phyloP scores from a whole-genome alignment of 2,888 invertebrate genomes.

The Ferdinandea cuprea region DNA sequence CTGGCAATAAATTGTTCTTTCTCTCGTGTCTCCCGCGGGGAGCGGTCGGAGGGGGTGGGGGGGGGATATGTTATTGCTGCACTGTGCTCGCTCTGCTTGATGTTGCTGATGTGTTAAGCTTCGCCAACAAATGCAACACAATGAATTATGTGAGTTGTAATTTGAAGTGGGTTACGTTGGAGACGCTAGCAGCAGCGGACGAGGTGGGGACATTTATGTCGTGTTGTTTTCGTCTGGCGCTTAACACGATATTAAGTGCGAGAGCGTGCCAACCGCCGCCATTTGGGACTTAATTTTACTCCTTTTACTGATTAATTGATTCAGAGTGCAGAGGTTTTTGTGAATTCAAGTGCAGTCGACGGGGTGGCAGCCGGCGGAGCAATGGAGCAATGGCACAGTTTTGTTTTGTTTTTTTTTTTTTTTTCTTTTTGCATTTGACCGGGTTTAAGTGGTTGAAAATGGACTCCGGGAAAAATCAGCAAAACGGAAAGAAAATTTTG shows the following conservation, averaged over 20 bases:
- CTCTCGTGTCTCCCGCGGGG: slow-evolving; percentile 40
- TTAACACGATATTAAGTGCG: slow-evolving; percentile 62
- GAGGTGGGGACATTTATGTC: slow-evolving; percentile 18
- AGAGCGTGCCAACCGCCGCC: slow-evolving; percentile 1
- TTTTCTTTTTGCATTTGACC: too few relatives aligned
- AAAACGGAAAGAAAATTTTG: too few relatives aligned
- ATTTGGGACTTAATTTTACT: slow-evolving; percentile 43
- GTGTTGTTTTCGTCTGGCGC: slow-evolving; percentile 56
- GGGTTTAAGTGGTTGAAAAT: too few relatives aligned
- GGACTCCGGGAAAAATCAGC: too few relatives aligned
- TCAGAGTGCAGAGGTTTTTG: slow-evolving; percentile 9
- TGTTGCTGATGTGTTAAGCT: slow-evolving; percentile 65
- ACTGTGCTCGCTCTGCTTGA: slow-evolving; percentile 23
- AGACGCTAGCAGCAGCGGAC: slow-evolving; percentile 3
- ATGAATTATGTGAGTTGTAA: slow-evolving; percentile 69
- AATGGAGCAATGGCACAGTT: too few relatives aligned
- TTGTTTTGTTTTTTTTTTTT: too few relatives aligned
- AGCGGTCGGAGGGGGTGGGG: too few relatives aligned
- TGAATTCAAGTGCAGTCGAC: slow-evolving; percentile 40
- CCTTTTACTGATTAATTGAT: slow-evolving; percentile 58
- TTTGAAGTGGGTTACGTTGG: slow-evolving; percentile 56
- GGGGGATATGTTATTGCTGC: slow-evolving; percentile 16
- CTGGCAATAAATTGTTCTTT: slow-evolving; percentile 62
- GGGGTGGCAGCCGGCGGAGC: too few relatives aligned
- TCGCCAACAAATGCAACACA: slow-evolving; percentile 67